Evolutionary conservation across 2,888 invertebrate species (phyloP).

Genomic region (Diploptera punctata): DNA sequence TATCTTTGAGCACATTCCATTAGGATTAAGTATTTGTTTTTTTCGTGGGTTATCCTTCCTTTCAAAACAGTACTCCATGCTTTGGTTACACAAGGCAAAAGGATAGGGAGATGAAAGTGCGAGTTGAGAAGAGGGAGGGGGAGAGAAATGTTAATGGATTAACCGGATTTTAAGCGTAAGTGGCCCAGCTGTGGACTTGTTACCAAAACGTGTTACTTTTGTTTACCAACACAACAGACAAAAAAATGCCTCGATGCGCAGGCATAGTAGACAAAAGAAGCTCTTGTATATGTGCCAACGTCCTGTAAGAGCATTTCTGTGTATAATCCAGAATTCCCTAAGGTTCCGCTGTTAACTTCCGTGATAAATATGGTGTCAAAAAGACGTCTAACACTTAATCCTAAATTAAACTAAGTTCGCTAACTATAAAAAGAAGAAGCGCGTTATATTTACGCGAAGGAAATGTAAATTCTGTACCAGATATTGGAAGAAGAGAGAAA

Average conservation of each 20-base stretch:
- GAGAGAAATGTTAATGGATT: slow-evolving; percentile 16
- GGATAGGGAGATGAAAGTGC: too few species aligned
- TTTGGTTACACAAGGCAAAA: neutral
- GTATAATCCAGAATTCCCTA: slow-evolving; percentile 9
- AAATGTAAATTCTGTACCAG: slow-evolving; percentile 3
- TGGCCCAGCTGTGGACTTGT: slow-evolving; percentile 14
- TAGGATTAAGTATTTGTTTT: slow-evolving; percentile 1
- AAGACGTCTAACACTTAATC: neutral
- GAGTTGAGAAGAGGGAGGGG: too few species aligned
- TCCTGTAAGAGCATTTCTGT: slow-evolving; percentile 26
- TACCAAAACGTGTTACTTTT: slow-evolving; percentile 21
- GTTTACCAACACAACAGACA: slow-evolving; percentile 1
- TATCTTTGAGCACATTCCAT: slow-evolving; percentile 3
- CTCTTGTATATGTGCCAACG: slow-evolving; percentile 5
- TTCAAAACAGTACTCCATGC: neutral
- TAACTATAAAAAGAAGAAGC: neutral
- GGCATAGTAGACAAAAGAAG: neutral
- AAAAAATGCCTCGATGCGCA: neutral
- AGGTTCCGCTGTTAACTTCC: neutral
- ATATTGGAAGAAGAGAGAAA: neutral
- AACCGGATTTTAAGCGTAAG: slow-evolving; percentile 14
- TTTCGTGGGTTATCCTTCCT: slow-evolving; percentile 1
- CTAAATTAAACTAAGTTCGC: slow-evolving; percentile 4
- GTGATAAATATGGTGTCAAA: neutral
- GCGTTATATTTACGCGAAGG: neutral